Conservation (phyloP, 2,888 invertebrate species). For the Argyra leucocephala region DNA sequence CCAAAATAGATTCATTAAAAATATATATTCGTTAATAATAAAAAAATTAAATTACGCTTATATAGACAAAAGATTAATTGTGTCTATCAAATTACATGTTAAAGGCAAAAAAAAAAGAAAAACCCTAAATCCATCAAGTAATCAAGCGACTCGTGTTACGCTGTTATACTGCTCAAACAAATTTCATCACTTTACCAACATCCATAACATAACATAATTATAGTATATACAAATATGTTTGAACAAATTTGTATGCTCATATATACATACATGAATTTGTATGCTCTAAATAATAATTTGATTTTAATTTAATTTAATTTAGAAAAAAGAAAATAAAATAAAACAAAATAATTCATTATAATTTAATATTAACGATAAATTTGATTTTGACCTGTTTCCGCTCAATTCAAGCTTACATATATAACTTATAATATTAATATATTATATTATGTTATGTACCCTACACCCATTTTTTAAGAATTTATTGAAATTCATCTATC, state of each 20-base stretch:
- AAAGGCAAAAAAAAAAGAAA: too few relatives aligned
- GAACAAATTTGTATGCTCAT: neutral
- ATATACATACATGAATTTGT: neutral
- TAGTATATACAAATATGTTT: neutral
- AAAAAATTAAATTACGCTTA: too few relatives aligned
- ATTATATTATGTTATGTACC: too few relatives aligned
- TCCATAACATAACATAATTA: too few relatives aligned
- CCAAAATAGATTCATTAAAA: too few relatives aligned
- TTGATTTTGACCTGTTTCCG: neutral
- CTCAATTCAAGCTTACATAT: neutral
- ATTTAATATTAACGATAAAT: neutral
- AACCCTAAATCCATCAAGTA: too few relatives aligned
- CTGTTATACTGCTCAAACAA: too few relatives aligned
- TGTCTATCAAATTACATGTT: too few relatives aligned
- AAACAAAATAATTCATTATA: neutral
- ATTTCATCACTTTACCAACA: neutral
- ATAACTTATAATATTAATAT: neutral
- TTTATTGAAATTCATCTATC: too few relatives aligned
- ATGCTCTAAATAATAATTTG: conserved; percentile 1
- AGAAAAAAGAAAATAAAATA: neutral
- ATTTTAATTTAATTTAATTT: neutral
- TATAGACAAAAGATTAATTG: too few relatives aligned
- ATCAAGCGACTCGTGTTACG: neutral
- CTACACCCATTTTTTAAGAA: neutral
- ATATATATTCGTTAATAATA: too few relatives aligned